These are phyloP conservation scores for Pseudomugil tenellus DNA, from an alignment of 2,797 vertebrate species.

Conservation along the genomic window DNA sequence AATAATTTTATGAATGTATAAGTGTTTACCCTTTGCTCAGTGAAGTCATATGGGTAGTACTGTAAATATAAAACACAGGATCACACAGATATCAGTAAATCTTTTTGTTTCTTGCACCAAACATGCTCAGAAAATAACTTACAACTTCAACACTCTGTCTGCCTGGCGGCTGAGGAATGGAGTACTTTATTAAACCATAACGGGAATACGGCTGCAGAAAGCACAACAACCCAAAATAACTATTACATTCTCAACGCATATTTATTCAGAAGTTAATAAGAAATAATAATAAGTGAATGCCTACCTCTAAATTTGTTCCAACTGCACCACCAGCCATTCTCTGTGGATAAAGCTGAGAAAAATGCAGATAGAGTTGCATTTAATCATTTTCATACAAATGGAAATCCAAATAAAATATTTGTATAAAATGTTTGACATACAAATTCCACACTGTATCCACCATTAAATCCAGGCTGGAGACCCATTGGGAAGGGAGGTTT, in stretches of 20 bases:
- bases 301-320: constrained; percentile 65
- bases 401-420: background rate
- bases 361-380: background rate
- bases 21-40: constrained; percentile 75
- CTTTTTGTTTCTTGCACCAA: background rate
- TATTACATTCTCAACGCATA: background rate
- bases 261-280: background rate
- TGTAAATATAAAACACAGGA: constrained; percentile 52
- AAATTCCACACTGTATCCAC: constrained; percentile 80
- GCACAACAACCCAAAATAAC: background rate
- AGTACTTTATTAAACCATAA: constrained; percentile 81
- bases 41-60: constrained; percentile 84
- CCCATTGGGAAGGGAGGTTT: constrained; percentile 47
- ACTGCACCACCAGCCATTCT: constrained; percentile 54
- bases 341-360: constrained; percentile 74
- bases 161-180: constrained; percentile 82
- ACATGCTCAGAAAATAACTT: constrained; percentile 40
- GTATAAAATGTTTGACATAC: constrained; percentile 56
- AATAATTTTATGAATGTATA: background rate
- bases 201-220: constrained; percentile 59
- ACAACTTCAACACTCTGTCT: constrained; percentile 85
- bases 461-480: constrained; percentile 52
- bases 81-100: constrained; percentile 14
- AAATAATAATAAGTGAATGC: background rate
- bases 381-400: background rate